Percentiles rank a stretch among this genome's conserved stretches.
These are phyloP conservation scores for Aphelenchoides avenae DNA, from an alignment of 1,140 invertebrate species.

Conservation along the genomic window DNA sequence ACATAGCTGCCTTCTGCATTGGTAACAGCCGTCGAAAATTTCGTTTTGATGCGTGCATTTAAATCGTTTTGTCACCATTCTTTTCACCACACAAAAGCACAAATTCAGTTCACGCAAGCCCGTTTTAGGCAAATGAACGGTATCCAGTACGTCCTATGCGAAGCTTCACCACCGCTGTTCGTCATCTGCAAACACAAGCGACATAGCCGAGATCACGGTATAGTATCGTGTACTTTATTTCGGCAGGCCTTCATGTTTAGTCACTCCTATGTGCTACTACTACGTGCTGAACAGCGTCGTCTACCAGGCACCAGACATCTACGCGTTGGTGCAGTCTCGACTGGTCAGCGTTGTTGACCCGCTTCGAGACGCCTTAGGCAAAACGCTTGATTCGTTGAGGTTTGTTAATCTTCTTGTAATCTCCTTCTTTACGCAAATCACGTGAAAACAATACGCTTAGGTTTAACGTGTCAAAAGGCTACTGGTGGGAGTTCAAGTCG, in stretches of 20 bases:
- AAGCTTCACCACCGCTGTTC: constrained; percentile 93
- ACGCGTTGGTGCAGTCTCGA: constrained; percentile 81
- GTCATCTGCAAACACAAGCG: constrained; percentile 82
- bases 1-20: no score
- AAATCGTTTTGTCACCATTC: constrained; percentile 1
- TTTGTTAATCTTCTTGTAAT: not conserved
- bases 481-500: constrained; percentile 29
- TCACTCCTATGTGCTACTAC: constrained; percentile 86
- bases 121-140: constrained; percentile 85
- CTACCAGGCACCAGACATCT: constrained; percentile 92
- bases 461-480: constrained; percentile 21
- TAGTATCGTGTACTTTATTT: not conserved
- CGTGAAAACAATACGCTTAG: no score
- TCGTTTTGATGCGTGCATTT: not conserved
- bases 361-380: constrained; percentile 36
- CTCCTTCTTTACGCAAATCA: not conserved
- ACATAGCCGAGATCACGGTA: constrained; percentile 10
- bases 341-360: constrained; percentile 67
- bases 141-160: constrained; percentile 84
- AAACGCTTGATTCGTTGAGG: constrained; percentile 6
- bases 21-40: no score
- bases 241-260: constrained; percentile 14
- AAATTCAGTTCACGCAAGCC: constrained; percentile 1
- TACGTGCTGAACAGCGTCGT: constrained; percentile 94
- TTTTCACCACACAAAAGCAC: constrained; percentile 18